Evolutionary conservation across 2,113 vertebrate genomes (phyloP).

Genomic region (Riparia riparia): DNA sequence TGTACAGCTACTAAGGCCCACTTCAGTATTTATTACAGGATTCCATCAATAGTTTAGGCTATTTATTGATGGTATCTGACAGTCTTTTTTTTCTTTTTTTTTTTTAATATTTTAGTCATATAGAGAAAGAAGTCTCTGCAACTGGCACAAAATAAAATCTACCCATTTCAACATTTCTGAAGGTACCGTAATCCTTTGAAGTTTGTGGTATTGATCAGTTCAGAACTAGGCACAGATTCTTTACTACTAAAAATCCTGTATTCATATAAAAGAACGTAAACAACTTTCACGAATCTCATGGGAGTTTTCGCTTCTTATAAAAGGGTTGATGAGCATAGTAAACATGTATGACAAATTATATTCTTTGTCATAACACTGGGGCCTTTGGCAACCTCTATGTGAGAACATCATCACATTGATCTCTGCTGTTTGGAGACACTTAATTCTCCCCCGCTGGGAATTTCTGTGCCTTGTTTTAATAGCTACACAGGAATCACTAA

Average conservation of each 20-base stretch:
- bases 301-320: not conserved
- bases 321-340: not conserved
- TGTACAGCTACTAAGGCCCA: not conserved
- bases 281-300: not conserved
- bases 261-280: not conserved
- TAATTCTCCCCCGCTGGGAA: not conserved
- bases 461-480: not conserved
- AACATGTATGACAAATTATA: not conserved
- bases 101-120: not conserved
- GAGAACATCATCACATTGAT: not conserved
- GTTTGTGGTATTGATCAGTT: not conserved
- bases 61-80: not conserved
- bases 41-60: not conserved
- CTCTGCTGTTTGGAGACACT: not conserved
- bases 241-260: not conserved
- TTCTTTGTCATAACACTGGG: not conserved
- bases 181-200: not conserved
- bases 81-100: not conserved
- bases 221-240: not conserved
- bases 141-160: not conserved
- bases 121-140: not conserved
- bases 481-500: not conserved
- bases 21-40: not conserved
- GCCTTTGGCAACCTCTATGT: not conserved
- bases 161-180: not conserved